Conservation (phyloP, 2,888 invertebrate genomes). For the Odontocerum albicorne region DNA sequence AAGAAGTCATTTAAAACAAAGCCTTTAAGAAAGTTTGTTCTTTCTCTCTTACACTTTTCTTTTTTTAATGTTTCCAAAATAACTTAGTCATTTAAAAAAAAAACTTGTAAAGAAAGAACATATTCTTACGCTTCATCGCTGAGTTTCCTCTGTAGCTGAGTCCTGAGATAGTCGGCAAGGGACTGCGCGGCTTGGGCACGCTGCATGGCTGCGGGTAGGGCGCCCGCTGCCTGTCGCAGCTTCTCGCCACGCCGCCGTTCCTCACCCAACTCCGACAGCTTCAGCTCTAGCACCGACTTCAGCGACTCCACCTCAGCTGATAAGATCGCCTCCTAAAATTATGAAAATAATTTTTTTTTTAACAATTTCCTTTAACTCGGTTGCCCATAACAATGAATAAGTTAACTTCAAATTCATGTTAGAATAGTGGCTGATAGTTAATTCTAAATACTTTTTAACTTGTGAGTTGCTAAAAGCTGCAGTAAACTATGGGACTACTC, state of each 20-base stretch:
- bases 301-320: conserved; percentile 81
- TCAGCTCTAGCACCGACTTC: conserved; percentile 84
- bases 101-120: conserved; percentile 2
- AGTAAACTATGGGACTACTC: too few relatives aligned
- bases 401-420: too few relatives aligned
- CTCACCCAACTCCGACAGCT: conserved; percentile 81
- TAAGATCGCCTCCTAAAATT: conserved; percentile 50
- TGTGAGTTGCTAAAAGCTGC: too few relatives aligned
- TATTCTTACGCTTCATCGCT: conserved; percentile 73
- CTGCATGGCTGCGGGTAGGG: conserved; percentile 70
- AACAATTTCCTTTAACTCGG: too few relatives aligned
- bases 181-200: conserved; percentile 78
- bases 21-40: too few relatives aligned
- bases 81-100: too few relatives aligned
- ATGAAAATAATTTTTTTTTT: background rate
- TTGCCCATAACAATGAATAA: too few relatives aligned
- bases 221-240: conserved; percentile 71
- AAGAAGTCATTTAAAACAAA: too few relatives aligned
- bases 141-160: conserved; percentile 68
- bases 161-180: conserved; percentile 83
- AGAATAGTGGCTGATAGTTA: too few relatives aligned
- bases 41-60: too few relatives aligned
- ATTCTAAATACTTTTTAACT: too few relatives aligned
- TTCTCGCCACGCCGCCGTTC: conserved; percentile 72
- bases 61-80: too few relatives aligned